These are phyloP conservation scores for Cecidostiba fungosa DNA, from an alignment of 2,888 invertebrate genomes.

Conservation along the genomic window DNA sequence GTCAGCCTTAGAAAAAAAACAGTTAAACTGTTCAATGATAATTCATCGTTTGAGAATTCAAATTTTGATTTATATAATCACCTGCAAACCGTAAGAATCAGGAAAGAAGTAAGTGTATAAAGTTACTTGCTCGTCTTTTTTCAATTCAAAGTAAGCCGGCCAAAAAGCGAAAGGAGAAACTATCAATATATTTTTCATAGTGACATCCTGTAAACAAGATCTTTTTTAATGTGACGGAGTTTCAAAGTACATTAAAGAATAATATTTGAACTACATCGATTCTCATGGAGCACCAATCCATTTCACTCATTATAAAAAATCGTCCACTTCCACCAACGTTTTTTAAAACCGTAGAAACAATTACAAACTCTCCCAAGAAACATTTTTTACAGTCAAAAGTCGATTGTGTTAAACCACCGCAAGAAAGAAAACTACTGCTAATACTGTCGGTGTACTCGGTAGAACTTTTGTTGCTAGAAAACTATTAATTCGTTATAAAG, in stretches of 20 bases:
- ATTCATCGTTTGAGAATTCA: neutral
- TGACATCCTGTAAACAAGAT: conserved; percentile 69
- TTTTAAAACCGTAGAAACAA: conserved; percentile 72
- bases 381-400: conserved; percentile 79
- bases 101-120: conserved; percentile 78
- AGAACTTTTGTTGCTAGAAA: neutral
- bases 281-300: conserved; percentile 78
- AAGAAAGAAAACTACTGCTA: neutral
- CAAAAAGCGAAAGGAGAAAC: conserved; percentile 76
- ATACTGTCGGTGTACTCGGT: neutral
- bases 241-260: neutral
- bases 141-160: conserved; percentile 79
- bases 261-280: conserved; percentile 73
- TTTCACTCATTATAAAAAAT: conserved; percentile 80
- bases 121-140: conserved; percentile 75
- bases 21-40: conserved; percentile 23
- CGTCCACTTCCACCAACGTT: conserved; percentile 78
- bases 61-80: conserved; percentile 60
- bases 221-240: conserved; percentile 5
- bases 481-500: neutral
- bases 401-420: conserved; percentile 27
- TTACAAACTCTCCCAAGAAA: conserved; percentile 77
- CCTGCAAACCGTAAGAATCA: conserved; percentile 74
- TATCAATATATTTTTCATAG: conserved; percentile 71
- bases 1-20: conserved; percentile 72